phyloP scores from a whole-genome alignment of 2,888 invertebrate genomes.

The Hoplodrina blanda region DNA sequence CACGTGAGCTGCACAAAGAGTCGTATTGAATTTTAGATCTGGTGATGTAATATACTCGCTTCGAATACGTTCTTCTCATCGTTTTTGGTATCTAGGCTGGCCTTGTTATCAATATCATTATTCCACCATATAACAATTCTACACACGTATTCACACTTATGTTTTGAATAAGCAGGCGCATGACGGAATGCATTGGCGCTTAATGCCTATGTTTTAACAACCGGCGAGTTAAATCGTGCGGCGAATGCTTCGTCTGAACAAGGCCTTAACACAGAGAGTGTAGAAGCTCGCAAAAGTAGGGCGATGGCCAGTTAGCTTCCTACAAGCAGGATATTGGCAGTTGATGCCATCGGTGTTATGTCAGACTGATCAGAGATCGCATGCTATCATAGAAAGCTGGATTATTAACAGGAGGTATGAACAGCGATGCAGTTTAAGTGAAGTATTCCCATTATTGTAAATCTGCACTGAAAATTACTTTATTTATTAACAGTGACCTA shows the following conservation, averaged over 20 bases:
- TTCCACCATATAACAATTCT: background rate
- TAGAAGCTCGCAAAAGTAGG: constrained; percentile 49
- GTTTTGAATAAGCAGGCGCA: constrained; percentile 23
- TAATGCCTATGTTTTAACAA: background rate
- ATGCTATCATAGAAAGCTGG: constrained; percentile 4
- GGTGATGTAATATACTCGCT: background rate
- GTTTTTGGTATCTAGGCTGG: background rate
- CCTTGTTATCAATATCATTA: background rate
- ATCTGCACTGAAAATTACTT: background rate
- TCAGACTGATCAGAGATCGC: constrained; percentile 27
- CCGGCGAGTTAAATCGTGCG: background rate
- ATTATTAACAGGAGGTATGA: background rate
- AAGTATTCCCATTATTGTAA: background rate
- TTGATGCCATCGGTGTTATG: constrained; percentile 40
- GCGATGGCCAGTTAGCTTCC: constrained; percentile 51
- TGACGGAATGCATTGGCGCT: constrained; percentile 25
- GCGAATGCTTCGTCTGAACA: constrained; percentile 13
- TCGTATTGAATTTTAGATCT: background rate
- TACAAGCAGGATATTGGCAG: constrained; percentile 58
- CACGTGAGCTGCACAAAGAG: background rate
- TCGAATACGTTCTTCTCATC: background rate
- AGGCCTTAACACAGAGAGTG: constrained; percentile 20
- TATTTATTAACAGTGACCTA: background rate
- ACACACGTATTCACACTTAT: constrained; percentile 6
- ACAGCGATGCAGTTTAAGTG: background rate